Evolutionary conservation across 2,797 vertebrate species (phyloP).

Genomic region (Amazona finschi): DNA sequence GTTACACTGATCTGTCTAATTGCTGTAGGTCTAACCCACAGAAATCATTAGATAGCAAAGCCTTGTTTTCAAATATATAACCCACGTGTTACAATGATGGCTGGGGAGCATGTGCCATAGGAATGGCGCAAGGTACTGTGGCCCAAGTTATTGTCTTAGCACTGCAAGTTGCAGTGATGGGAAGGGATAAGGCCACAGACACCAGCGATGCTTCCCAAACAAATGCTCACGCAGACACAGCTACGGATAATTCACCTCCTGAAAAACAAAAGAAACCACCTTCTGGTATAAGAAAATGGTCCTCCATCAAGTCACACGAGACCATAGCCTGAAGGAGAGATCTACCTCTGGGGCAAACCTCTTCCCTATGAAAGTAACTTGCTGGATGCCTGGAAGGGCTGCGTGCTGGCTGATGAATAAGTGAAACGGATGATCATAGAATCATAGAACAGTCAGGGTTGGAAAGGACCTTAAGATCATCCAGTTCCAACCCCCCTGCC

Average conservation of each 20-base stretch:
- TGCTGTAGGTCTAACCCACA: neutral
- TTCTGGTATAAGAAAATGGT: neutral
- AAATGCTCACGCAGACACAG: neutral
- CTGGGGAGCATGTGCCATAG: fast-evolving
- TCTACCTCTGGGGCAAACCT: neutral
- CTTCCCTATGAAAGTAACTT: neutral
- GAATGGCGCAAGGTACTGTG: neutral
- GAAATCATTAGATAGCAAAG: neutral
- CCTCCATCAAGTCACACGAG: neutral
- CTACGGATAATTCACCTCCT: neutral
- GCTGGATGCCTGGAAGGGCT: neutral
- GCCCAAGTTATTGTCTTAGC: neutral
- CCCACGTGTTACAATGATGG: neutral
- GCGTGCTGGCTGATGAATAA: neutral
- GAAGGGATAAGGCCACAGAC: neutral
- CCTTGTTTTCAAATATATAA: neutral
- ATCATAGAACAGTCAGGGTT: neutral
- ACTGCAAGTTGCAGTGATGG: neutral
- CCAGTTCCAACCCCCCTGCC: neutral
- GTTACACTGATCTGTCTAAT: neutral
- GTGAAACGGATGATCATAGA: fast-evolving
- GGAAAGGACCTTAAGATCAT: neutral
- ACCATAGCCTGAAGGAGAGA: neutral
- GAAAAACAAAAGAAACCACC: neutral
- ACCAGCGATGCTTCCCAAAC: neutral